A percentile compares a stretch with the other conserved stretches of the same genome.
These are phyloP conservation scores for Acholoe squamosa DNA, from an alignment of 2,888 invertebrate species.

Conservation along the genomic window DNA sequence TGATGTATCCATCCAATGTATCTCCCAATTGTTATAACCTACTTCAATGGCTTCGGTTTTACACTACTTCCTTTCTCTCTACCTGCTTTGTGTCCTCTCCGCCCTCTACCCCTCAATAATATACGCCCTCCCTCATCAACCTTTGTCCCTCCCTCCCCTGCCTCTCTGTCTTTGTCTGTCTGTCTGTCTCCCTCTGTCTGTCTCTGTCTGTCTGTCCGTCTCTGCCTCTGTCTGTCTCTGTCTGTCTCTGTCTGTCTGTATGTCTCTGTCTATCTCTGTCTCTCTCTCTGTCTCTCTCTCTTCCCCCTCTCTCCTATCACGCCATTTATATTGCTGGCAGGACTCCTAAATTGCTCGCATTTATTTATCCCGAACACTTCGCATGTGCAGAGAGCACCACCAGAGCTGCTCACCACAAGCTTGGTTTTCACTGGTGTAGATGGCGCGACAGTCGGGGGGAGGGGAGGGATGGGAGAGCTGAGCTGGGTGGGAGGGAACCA, in stretches of 20 bases:
- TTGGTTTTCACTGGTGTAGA: no score
- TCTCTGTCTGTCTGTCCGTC: neutral
- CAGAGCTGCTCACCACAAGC: neutral
- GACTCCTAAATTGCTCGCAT: neutral
- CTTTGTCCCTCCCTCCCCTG: neutral
- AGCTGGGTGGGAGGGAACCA: neutral
- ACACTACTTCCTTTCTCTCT: neutral
- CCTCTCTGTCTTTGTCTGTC: neutral
- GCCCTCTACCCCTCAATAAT: no score
- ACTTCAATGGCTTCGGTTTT: no score
- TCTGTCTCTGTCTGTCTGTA: neutral
- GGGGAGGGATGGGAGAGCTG: neutral
- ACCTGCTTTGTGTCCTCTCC: no score
- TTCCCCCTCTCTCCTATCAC: neutral
- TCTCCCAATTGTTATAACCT: no score
- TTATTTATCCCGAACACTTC: neutral
- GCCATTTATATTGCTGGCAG: neutral
- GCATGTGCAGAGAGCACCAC: neutral
- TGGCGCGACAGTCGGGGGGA: neutral
- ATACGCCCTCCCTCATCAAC: neutral
- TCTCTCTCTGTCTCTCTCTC: neutral
- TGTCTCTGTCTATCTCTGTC: neutral
- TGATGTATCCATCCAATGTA: no score
- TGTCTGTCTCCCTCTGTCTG: neutral
- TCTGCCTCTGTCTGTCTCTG: neutral